These are phyloP conservation scores for Hoplostethus mediterraneus DNA, from an alignment of 2,797 vertebrate species.

Conservation along the genomic window DNA sequence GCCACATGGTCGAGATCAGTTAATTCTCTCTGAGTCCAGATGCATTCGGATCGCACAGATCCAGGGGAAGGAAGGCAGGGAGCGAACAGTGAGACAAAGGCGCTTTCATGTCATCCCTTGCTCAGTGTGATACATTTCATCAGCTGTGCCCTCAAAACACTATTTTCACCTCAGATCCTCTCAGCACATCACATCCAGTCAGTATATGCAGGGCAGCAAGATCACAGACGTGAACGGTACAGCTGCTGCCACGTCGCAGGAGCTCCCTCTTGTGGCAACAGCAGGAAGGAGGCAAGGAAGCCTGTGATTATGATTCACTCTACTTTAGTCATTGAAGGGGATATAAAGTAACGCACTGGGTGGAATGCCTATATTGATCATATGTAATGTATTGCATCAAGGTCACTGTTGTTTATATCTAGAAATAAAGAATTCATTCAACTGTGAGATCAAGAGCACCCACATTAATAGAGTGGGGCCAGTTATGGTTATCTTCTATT, in stretches of 20 bases:
- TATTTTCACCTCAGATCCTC: constrained; percentile 61
- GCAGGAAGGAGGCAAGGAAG: neutral
- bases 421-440: no score
- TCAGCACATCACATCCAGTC: constrained; percentile 25
- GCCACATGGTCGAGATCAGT: constrained; percentile 63
- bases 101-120: constrained; percentile 73
- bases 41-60: constrained; percentile 67
- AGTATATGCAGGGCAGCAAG: constrained; percentile 7
- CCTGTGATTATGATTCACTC: neutral
- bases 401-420: no score
- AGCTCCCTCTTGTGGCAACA: constrained; percentile 75
- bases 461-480: no score
- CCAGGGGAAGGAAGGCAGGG: constrained; percentile 58
- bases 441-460: no score
- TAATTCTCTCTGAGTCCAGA: constrained; percentile 78
- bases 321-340: no score
- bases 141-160: constrained; percentile 72
- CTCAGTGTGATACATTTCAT: constrained; percentile 73
- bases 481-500: no score
- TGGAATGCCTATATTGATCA: no score
- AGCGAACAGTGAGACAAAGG: constrained; percentile 49
- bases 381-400: no score
- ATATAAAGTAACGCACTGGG: no score
- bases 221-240: neutral
- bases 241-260: constrained; percentile 9